These are phyloP conservation scores for Ametastegia equiseti DNA, from an alignment of 2,888 invertebrate genomes.

Conservation along the genomic window DNA sequence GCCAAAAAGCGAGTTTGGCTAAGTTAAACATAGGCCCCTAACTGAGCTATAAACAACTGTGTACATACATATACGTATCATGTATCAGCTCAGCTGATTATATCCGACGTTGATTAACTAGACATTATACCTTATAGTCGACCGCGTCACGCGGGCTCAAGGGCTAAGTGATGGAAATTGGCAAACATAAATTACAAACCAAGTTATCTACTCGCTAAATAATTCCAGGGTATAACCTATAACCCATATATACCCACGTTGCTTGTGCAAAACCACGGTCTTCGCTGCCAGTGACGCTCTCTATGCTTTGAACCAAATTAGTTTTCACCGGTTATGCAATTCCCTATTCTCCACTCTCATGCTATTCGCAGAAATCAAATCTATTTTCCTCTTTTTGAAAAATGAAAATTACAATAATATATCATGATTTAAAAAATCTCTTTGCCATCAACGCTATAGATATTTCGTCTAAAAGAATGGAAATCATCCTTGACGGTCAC, in stretches of 20 bases:
- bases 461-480: too few relatives aligned
- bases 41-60: too few relatives aligned
- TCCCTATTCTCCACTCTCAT: background rate
- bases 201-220: background rate
- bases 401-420: background rate
- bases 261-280: background rate
- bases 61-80: too few relatives aligned
- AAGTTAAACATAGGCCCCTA: background rate
- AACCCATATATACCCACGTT: too few relatives aligned
- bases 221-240: conserved; percentile 9
- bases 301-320: conserved; percentile 3
- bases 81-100: too few relatives aligned
- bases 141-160: too few relatives aligned
- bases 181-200: background rate
- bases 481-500: too few relatives aligned
- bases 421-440: background rate
- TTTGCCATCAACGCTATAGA: too few relatives aligned
- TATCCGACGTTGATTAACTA: too few relatives aligned
- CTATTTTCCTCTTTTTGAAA: background rate
- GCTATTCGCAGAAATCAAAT: background rate
- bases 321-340: conserved; percentile 30
- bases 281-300: background rate
- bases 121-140: too few relatives aligned
- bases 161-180: background rate
- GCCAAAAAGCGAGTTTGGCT: background rate